Percentiles rank a stretch among this genome's conserved stretches.
These are phyloP conservation scores for Heliothis peltigera DNA, from an alignment of 2,888 invertebrate genomes.

Conservation along the genomic window DNA sequence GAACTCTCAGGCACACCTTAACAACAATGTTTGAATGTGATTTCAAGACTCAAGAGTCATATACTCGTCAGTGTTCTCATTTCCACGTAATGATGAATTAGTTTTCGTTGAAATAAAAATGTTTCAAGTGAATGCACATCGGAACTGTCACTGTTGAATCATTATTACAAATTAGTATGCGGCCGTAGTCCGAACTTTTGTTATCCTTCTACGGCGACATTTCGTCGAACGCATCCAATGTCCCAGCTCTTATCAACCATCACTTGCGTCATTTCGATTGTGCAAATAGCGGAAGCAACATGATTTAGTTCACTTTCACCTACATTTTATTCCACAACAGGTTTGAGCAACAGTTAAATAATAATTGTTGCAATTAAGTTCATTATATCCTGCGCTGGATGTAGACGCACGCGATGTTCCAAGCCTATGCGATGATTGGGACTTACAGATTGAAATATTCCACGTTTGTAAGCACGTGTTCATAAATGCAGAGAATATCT, in stretches of 20 bases:
- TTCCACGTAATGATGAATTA: too few relatives aligned
- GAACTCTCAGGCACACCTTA: too few relatives aligned
- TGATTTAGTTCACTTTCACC: constrained; percentile 74
- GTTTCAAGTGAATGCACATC: background rate
- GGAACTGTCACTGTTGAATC: background rate
- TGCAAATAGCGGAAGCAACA: constrained; percentile 78
- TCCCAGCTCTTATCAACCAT: constrained; percentile 59
- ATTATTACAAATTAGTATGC: constrained; percentile 23
- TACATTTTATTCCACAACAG: constrained; percentile 64
- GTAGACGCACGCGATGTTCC: constrained; percentile 19
- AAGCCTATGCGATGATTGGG: constrained; percentile 20
- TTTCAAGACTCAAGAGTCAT: too few relatives aligned
- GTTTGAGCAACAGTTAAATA: constrained; percentile 67
- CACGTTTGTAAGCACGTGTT: too few relatives aligned
- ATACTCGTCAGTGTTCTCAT: too few relatives aligned
- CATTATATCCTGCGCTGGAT: constrained; percentile 35
- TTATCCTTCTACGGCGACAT: constrained; percentile 22
- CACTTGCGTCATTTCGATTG: constrained; percentile 74
- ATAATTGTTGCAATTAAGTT: constrained; percentile 62
- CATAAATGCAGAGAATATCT: too few relatives aligned
- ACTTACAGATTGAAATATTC: too few relatives aligned
- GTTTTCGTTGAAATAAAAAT: background rate
- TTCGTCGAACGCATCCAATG: constrained; percentile 23
- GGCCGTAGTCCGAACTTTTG: constrained; percentile 5
- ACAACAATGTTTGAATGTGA: too few relatives aligned